A percentile compares a stretch with the other conserved stretches of the same genome.
These are phyloP conservation scores for Myzus persicae DNA, from an alignment of 1,140 invertebrate species.

Conservation along the genomic window DNA sequence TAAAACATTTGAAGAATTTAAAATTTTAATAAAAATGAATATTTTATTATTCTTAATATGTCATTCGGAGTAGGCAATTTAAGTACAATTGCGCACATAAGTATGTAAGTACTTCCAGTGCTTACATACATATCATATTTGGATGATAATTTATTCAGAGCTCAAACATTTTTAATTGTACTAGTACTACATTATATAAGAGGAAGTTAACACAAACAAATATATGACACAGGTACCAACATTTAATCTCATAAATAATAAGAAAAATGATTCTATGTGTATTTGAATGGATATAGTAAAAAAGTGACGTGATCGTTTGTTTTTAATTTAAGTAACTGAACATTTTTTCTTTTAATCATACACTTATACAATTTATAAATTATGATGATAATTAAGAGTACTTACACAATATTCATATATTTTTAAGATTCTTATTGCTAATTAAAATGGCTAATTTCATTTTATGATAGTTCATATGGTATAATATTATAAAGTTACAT, in stretches of 20 bases:
- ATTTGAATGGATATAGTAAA: neutral
- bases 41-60: neutral
- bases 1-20: neutral
- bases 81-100: neutral
- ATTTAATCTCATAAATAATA: neutral
- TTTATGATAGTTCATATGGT: no score
- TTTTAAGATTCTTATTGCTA: no score
- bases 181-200: neutral
- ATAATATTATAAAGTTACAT: no score
- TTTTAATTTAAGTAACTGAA: neutral
- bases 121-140: neutral
- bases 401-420: neutral
- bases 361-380: neutral
- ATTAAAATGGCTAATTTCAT: neutral
- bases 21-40: conserved; percentile 4
- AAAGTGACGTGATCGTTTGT: neutral
- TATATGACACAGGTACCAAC: neutral
- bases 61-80: neutral
- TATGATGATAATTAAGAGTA: neutral
- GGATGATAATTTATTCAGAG: neutral
- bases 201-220: neutral
- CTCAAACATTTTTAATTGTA: neutral
- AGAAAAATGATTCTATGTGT: neutral
- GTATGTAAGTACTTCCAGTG: neutral
- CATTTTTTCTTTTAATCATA: neutral